phyloP scores from a whole-genome alignment of 2,888 invertebrate genomes.

The Drosophila mimetica region DNA sequence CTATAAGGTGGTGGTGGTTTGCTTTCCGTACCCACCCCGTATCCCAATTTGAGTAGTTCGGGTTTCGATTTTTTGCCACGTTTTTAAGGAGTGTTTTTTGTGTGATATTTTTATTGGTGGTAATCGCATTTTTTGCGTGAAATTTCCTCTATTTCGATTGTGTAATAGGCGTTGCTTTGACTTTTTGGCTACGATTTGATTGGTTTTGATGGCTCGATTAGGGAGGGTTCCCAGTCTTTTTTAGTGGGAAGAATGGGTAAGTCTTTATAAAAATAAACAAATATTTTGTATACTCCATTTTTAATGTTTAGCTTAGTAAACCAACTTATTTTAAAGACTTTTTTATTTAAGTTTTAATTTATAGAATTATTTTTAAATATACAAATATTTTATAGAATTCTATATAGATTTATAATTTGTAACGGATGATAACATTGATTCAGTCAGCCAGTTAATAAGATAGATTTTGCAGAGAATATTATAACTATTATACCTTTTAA shows the following conservation, averaged over 20 bases:
- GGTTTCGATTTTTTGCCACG: slow-evolving; percentile 39
- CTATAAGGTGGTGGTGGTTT: slow-evolving; percentile 54
- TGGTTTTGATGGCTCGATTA: slow-evolving; percentile 41
- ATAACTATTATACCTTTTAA: neutral
- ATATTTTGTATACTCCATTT: too few relatives aligned
- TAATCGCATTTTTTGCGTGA: slow-evolving; percentile 63
- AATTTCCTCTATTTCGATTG: slow-evolving; percentile 51
- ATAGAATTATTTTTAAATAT: too few relatives aligned
- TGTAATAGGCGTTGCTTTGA: slow-evolving; percentile 59
- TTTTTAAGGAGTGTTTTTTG: slow-evolving; percentile 50
- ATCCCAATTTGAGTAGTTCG: slow-evolving; percentile 37
- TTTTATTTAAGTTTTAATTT: too few relatives aligned
- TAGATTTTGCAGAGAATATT: neutral
- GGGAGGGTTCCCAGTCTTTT: slow-evolving; percentile 14
- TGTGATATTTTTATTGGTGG: slow-evolving; percentile 68
- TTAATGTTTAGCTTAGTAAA: too few relatives aligned
- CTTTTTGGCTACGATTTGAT: slow-evolving; percentile 61
- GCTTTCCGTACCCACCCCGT: slow-evolving; percentile 55
- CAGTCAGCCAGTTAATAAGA: neutral
- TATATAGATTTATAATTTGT: too few relatives aligned
- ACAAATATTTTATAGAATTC: too few relatives aligned
- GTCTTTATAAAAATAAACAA: neutral
- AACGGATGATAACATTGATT: too few relatives aligned
- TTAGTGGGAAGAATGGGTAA: neutral
- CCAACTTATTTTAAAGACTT: too few relatives aligned